Percentiles rank a stretch among this genome's conserved stretches.
phyloP scores from a whole-genome alignment of 2,888 invertebrate genomes.

The Hypomecis punctinalis region DNA sequence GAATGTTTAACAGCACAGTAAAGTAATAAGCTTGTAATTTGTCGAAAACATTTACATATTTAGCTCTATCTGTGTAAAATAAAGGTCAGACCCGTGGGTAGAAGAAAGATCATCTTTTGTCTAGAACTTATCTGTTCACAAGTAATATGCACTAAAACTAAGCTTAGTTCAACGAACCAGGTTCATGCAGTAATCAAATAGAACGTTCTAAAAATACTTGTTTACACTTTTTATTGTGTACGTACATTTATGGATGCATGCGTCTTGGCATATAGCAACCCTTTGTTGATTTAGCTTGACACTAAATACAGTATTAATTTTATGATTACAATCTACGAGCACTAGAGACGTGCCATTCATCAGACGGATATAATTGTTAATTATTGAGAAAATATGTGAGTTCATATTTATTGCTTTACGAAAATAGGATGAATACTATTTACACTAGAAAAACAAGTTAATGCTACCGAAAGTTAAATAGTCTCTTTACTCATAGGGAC shows the following conservation, averaged over 20 bases:
- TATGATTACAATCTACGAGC: slow-evolving; percentile 29
- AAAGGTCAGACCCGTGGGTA: slow-evolving; percentile 1
- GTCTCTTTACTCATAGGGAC: too few species aligned
- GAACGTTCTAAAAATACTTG: neutral
- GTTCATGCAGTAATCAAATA: slow-evolving; percentile 1
- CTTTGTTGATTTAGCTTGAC: slow-evolving; percentile 65
- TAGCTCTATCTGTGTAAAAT: neutral
- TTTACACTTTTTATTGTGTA: slow-evolving; percentile 22
- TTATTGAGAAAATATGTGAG: too few species aligned
- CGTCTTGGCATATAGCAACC: slow-evolving; percentile 73
- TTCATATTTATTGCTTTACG: too few species aligned
- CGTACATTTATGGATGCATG: slow-evolving; percentile 54
- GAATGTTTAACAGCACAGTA: too few species aligned
- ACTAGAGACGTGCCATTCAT: slow-evolving; percentile 14
- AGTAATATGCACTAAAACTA: slow-evolving; percentile 7
- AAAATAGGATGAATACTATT: too few species aligned
- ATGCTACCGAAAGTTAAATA: too few species aligned
- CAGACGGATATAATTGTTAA: too few species aligned
- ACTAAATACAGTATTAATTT: slow-evolving; percentile 38
- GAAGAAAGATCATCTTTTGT: neutral
- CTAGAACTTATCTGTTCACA: neutral
- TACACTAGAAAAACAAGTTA: too few species aligned
- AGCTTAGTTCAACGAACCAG: neutral
- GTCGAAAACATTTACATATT: neutral
- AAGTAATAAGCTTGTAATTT: neutral